Evolutionary conservation across 2,797 vertebrate species (phyloP), one percentile per base, ranked within the genome.

Genomic region (Phylloscopus collybita): DNA sequence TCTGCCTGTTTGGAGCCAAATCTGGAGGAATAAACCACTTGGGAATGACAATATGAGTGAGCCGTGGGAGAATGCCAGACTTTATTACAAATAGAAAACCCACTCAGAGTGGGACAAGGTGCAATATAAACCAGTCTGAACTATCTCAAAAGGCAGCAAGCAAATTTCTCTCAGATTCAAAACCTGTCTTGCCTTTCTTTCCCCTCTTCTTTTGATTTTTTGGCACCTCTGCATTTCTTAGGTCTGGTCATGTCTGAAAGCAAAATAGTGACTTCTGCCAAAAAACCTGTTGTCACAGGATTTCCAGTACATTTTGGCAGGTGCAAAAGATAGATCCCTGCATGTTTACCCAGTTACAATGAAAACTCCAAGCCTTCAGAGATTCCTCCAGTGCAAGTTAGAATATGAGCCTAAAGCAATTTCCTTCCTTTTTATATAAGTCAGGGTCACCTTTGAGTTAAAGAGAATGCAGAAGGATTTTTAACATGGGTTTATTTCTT

Each of bases 291-390:
- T 73, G 42, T 76, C 90, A 86, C 76, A 84, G 60, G 76, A 94
- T 73, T 88, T 86, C 76, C 53, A 86, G 67, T 44, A 65, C 38
- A 16, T 73, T 89, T 80, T 92, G 86, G 49, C 92, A 94, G 86
- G 57, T 89, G 74, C 49, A 89, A 69, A 92, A 88, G 70, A 57
- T 17, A 73, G 60, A 69, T 86, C 38, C 25, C 34, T 59, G 47
- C 61, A 10, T 80, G 66, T 34, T 91, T 69, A 88, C 47, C 50
- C 65, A 79, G 82, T 44, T 45, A 34, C 65, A 90, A 47, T 23
- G 70, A 73, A 78, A 93, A 71, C 34, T 44, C 47, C 10, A 71
- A 67, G 18, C 57, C 53, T 91, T 65, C 71, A 73, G 74, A 67
- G 61, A 91, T 83, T 85, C 80, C 69, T 74, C 32, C 38, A 22